These are phyloP conservation scores for Hydropotes inermis DNA, from an alignment of 2,113 vertebrate genomes.

Conservation along the genomic window DNA sequence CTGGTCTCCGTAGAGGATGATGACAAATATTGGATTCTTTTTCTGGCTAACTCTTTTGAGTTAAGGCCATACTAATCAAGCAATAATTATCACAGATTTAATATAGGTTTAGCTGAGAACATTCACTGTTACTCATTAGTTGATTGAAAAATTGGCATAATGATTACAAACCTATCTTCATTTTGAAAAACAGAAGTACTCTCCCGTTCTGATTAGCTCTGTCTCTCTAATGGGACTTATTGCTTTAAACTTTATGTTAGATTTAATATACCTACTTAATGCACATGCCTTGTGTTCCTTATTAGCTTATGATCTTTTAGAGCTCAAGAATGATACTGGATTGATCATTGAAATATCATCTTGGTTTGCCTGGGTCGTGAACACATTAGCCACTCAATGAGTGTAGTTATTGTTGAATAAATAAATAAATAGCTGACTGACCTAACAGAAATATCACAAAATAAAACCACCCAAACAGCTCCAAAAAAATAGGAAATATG, in stretches of 20 bases:
- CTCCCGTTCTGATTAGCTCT: neutral
- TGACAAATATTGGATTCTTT: constrained; percentile 21
- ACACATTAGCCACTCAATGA: neutral
- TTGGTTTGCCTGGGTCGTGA: neutral
- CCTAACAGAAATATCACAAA: neutral
- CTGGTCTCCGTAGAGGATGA: neutral
- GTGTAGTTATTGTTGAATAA: neutral
- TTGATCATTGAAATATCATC: neutral
- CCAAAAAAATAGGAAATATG: neutral
- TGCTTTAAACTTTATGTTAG: constrained; percentile 10
- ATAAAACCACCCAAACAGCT: neutral
- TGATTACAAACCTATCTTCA: neutral
- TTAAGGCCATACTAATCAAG: constrained; percentile 27
- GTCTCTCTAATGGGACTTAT: neutral
- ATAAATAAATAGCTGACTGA: neutral
- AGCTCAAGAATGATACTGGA: neutral
- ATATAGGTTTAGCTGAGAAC: neutral
- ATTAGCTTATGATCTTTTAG: neutral
- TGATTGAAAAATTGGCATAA: neutral
- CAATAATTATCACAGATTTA: neutral
- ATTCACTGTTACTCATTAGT: neutral
- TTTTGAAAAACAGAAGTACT: constrained; percentile 4
- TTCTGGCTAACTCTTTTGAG: neutral
- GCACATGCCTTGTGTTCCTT: neutral
- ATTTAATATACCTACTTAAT: neutral